Percentiles rank a stretch among this genome's conserved stretches.
These are phyloP conservation scores for Dorcus hopei DNA, from an alignment of 2,888 invertebrate genomes.

Conservation along the genomic window DNA sequence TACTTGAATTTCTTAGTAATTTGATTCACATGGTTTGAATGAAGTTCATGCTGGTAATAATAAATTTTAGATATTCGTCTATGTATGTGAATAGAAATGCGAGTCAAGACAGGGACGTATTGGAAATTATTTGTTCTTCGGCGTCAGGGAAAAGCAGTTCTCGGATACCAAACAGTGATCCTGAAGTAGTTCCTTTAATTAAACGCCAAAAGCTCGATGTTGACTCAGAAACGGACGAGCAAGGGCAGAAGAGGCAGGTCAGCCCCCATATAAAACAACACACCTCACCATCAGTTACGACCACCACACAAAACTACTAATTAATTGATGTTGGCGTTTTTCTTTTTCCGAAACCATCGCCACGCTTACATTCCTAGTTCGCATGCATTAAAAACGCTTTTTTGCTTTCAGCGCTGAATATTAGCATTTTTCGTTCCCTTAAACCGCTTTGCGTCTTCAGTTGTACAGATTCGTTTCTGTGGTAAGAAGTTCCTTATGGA, in stretches of 20 bases:
- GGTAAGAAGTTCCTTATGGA: slow-evolving; percentile 1
- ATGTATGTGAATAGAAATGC: slow-evolving; percentile 39
- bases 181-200: slow-evolving; percentile 24
- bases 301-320: not conserved
- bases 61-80: slow-evolving; percentile 39
- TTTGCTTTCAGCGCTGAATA: slow-evolving; percentile 3
- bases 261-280: slow-evolving; percentile 36
- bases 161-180: slow-evolving; percentile 21
- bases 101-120: slow-evolving; percentile 35
- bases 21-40: not conserved
- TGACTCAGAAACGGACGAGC: slow-evolving; percentile 42
- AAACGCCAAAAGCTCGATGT: slow-evolving; percentile 42
- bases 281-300: slow-evolving; percentile 2
- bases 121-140: slow-evolving; percentile 24
- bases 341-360: too few relatives aligned
- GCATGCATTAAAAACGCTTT: not conserved
- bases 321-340: too few relatives aligned
- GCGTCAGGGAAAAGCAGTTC: slow-evolving; percentile 11
- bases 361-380: not conserved
- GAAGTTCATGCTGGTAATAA: too few relatives aligned
- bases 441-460: not conserved
- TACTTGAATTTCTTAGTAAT: not conserved
- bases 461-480: not conserved
- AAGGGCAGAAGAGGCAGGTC: slow-evolving; percentile 43
- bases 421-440: not conserved